Evolutionary conservation across 2,113 vertebrate species (phyloP), one percentile per base, ranked within the genome.

Genomic region (Scartelaos histophorus): DNA sequence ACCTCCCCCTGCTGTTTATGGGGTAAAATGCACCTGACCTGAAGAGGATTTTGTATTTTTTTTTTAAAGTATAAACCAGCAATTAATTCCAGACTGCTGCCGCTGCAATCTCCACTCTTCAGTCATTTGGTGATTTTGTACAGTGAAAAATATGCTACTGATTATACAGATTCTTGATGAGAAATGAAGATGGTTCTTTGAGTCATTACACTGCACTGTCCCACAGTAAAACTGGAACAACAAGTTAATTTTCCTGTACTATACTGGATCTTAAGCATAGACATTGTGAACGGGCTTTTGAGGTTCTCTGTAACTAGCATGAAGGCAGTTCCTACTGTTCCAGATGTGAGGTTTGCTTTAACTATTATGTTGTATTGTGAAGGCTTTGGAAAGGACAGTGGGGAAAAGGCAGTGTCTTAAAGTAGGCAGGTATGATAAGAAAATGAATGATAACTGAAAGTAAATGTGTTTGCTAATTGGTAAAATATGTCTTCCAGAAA

Each of bases 1-100:
- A 67, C 78, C 68, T 66, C 89, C 89, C 84, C 74, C 92, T 87
- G 78, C 86, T 89, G 91, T 76, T 75, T 47, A 51, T 75, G 68
- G 82, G 56, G 45, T 70, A 76, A 82, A 76, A 65, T 19, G 64
- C 22, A 70, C 34, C 74, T 24, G 19, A 21, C 21, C 13, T 70
- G 13, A 7, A 9, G 67, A 49, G 54, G 47, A 13, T 11, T 35
- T 24, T 57, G n/a, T 67, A 53, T 49, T 19, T n/a, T 58, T 73
- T 25, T 4, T 15, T 65, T 46, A 29, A 69, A 88, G 72, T 93
- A 86, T 75, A 80, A 64, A 49, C 24, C 34, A 62, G 62, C 71
- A 16, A 67, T 29, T n/a, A 19, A 45, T 79, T 35, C 34, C 79
- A 73, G 60, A 70, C 80, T 73, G 22, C 78, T 70, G 64, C 15